A percentile compares a stretch with the other conserved stretches of the same genome.
Conservation (phyloP, 2,888 invertebrate species). For the Cyclophora albipunctata region DNA sequence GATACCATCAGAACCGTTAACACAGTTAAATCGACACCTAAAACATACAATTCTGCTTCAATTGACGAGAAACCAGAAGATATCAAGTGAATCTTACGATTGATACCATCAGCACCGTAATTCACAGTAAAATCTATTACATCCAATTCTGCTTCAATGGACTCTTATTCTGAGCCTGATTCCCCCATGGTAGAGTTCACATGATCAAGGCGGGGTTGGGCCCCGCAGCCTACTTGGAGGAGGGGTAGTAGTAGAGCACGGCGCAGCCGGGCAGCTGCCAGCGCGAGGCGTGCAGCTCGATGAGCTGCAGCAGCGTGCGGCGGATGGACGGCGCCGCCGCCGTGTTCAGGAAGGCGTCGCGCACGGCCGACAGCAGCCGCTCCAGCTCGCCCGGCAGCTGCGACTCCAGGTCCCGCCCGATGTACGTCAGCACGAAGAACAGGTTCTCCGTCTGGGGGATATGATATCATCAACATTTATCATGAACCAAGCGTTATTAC, state of each 20-base stretch:
- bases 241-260: constrained; percentile 90
- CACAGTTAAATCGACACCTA: too few relatives aligned
- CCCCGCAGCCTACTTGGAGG: constrained; percentile 56
- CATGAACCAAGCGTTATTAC: too few relatives aligned
- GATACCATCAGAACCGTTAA: too few relatives aligned
- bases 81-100: too few relatives aligned
- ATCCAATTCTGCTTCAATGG: too few relatives aligned
- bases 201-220: neutral
- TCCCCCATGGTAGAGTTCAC: too few relatives aligned
- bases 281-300: constrained; percentile 91
- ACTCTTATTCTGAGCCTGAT: too few relatives aligned
- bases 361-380: constrained; percentile 83
- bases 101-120: too few relatives aligned
- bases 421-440: constrained; percentile 91
- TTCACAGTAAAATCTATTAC: too few relatives aligned
- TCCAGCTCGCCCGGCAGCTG: constrained; percentile 88
- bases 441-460: constrained; percentile 84
- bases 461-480: neutral
- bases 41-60: too few relatives aligned
- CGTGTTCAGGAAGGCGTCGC: constrained; percentile 89
- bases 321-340: constrained; percentile 84
- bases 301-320: constrained; percentile 89
- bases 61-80: too few relatives aligned
- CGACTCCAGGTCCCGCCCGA: constrained; percentile 89
- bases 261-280: constrained; percentile 94